Percentiles rank a stretch among this genome's conserved stretches.
These are phyloP conservation scores for Melieria crassipennis DNA, from an alignment of 2,888 invertebrate genomes.

Conservation along the genomic window DNA sequence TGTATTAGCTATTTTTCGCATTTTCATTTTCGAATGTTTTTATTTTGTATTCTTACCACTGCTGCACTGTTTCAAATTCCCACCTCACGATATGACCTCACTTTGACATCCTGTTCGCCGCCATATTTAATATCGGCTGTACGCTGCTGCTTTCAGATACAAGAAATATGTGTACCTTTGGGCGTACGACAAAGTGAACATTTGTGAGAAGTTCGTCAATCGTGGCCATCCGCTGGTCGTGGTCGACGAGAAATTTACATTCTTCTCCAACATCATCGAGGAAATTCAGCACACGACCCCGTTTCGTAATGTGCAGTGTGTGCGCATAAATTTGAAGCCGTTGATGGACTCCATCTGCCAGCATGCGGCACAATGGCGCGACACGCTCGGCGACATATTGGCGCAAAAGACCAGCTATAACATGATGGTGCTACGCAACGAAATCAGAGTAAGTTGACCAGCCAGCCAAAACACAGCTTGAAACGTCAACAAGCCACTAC, in stretches of 20 bases:
- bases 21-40: slow-evolving; percentile 12
- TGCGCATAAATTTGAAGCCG: slow-evolving; percentile 79
- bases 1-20: not conserved
- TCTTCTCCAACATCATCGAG: slow-evolving; percentile 79
- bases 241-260: slow-evolving; percentile 87
- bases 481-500: not conserved
- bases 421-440: slow-evolving; percentile 75
- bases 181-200: slow-evolving; percentile 77
- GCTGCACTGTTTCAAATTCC: not conserved
- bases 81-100: not conserved
- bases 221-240: slow-evolving; percentile 71
- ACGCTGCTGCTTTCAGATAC: slow-evolving; percentile 68
- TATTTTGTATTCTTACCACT: slow-evolving; percentile 4
- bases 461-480: not conserved
- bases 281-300: slow-evolving; percentile 72
- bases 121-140: not conserved
- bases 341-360: slow-evolving; percentile 75
- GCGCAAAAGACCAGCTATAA: slow-evolving; percentile 73
- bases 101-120: not conserved
- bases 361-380: slow-evolving; percentile 84
- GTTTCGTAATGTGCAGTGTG: slow-evolving; percentile 72
- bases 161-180: slow-evolving; percentile 79
- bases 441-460: slow-evolving; percentile 72
- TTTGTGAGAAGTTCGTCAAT: slow-evolving; percentile 81
- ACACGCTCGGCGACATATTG: slow-evolving; percentile 76